Conservation (phyloP, 2,888 invertebrate genomes). For the Octonoba sinensis region DNA sequence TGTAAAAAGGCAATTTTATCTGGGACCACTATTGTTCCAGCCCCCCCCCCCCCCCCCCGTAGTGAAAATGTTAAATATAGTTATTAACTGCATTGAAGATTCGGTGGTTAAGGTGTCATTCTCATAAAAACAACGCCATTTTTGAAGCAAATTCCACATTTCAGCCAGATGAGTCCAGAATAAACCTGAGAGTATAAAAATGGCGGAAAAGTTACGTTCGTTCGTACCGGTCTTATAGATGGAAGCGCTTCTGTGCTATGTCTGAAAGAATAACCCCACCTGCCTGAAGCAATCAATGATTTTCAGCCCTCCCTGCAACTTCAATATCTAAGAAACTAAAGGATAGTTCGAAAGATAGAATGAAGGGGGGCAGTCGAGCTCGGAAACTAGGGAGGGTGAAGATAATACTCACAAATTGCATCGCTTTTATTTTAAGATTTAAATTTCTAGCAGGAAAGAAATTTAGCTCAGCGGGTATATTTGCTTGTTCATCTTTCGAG, state of each 20-base stretch:
- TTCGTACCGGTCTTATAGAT: no score
- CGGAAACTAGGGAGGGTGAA: not conserved
- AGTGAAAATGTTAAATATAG: no score
- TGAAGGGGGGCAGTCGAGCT: constrained; percentile 1
- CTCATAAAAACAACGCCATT: no score
- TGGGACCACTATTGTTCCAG: no score
- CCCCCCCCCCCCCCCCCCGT: no score
- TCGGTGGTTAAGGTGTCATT: no score
- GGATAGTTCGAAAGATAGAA: constrained; percentile 40
- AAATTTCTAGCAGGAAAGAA: constrained; percentile 27
- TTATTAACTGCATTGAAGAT: no score
- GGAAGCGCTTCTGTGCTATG: constrained; percentile 27
- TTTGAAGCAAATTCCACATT: no score
- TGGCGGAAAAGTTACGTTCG: no score
- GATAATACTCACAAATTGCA: constrained; percentile 60
- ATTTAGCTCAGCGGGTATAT: not conserved
- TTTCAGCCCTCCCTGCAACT: constrained; percentile 21
- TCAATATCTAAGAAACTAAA: constrained; percentile 41
- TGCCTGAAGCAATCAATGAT: constrained; percentile 61
- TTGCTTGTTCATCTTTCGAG: constrained; percentile 28
- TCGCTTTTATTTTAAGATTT: constrained; percentile 56
- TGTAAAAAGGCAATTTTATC: no score
- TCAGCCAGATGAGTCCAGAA: no score
- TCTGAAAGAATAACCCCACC: constrained; percentile 29
- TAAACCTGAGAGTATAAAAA: no score